Evolutionary conservation across 2,888 invertebrate genomes (phyloP).

Genomic region (Barypeithes pellucidus): DNA sequence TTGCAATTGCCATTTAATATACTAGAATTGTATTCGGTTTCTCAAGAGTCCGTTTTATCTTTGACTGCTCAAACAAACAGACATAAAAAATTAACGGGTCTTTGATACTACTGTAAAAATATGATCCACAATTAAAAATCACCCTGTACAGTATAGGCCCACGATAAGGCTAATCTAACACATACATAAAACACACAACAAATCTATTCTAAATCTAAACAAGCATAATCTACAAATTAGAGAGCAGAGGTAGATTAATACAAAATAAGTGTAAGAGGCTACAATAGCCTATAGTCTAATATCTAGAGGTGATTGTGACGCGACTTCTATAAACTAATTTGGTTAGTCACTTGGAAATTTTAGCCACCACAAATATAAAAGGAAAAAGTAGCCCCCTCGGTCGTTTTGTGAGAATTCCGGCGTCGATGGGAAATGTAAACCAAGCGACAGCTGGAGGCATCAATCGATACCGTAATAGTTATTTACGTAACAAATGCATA

Average conservation of each 20-base stretch:
- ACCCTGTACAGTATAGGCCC: no score
- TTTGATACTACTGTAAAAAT: no score
- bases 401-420: neutral
- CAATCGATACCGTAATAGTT: no score
- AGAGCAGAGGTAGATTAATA: constrained; percentile 55
- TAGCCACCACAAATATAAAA: constrained; percentile 43
- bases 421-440: neutral
- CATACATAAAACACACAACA: constrained; percentile 19
- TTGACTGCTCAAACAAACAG: no score
- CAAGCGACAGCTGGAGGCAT: constrained; percentile 1
- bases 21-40: no score
- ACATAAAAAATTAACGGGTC: no score
- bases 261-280: constrained; percentile 37
- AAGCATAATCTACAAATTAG: constrained; percentile 50
- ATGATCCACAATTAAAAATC: no score
- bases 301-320: constrained; percentile 40
- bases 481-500: no score
- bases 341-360: constrained; percentile 51
- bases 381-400: constrained; percentile 7
- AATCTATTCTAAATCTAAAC: constrained; percentile 33
- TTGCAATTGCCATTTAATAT: no score
- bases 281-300: constrained; percentile 41
- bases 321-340: constrained; percentile 32
- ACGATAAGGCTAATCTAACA: constrained; percentile 19
- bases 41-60: no score